Evolutionary conservation across 2,113 vertebrate genomes (phyloP).

Genomic region (Mixornis gularis): DNA sequence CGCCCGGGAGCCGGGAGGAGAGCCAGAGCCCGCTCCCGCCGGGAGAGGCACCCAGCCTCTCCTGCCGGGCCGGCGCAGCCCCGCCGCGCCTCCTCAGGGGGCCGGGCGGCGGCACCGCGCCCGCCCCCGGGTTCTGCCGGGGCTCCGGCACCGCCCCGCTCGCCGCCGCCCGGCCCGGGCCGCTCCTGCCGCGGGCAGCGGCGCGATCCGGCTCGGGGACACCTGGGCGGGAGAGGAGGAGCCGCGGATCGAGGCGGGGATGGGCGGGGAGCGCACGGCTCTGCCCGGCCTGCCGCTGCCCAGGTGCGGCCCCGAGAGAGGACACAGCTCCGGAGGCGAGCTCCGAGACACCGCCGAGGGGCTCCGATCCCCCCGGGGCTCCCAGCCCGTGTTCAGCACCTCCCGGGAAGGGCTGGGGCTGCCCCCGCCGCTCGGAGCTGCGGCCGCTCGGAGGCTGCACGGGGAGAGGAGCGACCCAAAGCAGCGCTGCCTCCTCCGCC

Average conservation of each 20-base stretch:
- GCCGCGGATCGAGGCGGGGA: background rate
- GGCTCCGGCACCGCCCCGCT: too few relatives aligned
- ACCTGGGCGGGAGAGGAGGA: background rate
- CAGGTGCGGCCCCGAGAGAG: background rate
- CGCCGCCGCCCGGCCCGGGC: background rate
- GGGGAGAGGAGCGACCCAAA: fast-evolving
- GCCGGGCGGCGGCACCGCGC: background rate
- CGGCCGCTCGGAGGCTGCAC: background rate
- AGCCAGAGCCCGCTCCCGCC: background rate
- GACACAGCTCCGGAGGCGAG: fast-evolving
- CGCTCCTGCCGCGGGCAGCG: background rate
- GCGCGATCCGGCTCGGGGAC: background rate
- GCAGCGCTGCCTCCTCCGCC: background rate
- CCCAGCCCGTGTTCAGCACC: fast-evolving
- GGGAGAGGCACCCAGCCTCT: background rate
- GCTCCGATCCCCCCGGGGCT: background rate
- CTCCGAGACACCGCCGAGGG: too few relatives aligned
- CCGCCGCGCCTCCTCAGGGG: background rate
- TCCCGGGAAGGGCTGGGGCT: background rate
- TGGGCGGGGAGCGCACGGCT: background rate
- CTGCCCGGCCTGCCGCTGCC: background rate
- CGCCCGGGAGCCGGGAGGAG: background rate
- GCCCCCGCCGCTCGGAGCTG: background rate
- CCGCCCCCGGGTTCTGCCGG: too few relatives aligned
- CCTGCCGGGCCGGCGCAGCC: background rate